phyloP scores from a whole-genome alignment of 2,113 vertebrate genomes.

The Syngnathus scovelli region DNA sequence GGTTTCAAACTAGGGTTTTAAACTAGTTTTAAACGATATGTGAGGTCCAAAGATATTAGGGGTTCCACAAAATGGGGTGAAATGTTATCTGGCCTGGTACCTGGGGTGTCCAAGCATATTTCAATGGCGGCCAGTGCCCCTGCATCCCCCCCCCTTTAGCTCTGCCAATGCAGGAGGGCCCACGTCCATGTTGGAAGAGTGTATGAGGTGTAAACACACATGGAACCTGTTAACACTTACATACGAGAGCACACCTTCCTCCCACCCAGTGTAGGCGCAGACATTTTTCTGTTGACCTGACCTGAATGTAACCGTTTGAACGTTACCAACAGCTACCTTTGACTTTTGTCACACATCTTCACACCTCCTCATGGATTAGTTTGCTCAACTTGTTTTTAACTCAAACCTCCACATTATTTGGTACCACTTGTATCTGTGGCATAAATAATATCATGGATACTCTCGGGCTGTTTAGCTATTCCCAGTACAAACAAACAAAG shows the following conservation, averaged over 20 bases:
- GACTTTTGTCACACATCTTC: neutral
- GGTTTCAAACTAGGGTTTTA: too few species aligned
- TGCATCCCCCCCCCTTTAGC: too few species aligned
- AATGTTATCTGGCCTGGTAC: too few species aligned
- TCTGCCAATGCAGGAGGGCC: neutral
- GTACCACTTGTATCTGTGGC: neutral
- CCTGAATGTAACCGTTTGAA: neutral
- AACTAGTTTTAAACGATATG: too few species aligned
- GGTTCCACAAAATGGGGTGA: too few species aligned
- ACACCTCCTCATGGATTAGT: neutral
- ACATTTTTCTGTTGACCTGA: slow-evolving; percentile 20
- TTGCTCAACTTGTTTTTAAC: neutral
- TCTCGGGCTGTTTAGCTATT: slow-evolving; percentile 36
- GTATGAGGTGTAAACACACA: slow-evolving; percentile 58
- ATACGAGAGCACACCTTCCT: slow-evolving; percentile 30
- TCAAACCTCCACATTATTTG: neutral
- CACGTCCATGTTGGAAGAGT: slow-evolving; percentile 42
- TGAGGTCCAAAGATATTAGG: too few species aligned
- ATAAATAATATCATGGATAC: slow-evolving; percentile 40
- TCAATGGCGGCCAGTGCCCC: too few species aligned
- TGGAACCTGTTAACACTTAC: slow-evolving; percentile 61
- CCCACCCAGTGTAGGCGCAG: slow-evolving; percentile 20
- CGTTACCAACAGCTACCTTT: neutral
- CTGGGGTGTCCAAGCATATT: too few species aligned
- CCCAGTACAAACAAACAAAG: slow-evolving; percentile 49